Conservation (phyloP, 2,113 vertebrate species). For the Gnathonemus echidnorhynchus region DNA sequence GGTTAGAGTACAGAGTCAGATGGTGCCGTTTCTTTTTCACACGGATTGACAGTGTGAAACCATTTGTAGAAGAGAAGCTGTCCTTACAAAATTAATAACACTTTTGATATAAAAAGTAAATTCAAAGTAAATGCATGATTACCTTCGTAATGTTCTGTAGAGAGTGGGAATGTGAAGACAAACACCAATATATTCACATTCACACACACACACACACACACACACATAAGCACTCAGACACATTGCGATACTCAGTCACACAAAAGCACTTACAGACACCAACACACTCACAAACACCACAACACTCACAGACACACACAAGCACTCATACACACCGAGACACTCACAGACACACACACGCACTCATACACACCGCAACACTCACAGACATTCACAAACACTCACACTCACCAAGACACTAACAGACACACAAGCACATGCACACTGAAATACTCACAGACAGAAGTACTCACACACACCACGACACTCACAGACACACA, state of each 20-base stretch:
- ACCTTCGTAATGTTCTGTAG: constrained; percentile 24
- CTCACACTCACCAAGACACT: not conserved
- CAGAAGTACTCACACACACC: not conserved
- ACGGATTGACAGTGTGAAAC: constrained; percentile 21
- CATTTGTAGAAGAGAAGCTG: constrained; percentile 11
- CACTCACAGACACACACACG: not conserved
- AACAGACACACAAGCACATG: not conserved
- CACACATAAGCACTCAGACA: not conserved
- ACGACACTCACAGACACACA: constrained; percentile 2
- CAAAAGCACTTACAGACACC: constrained; percentile 3
- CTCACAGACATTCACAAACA: not conserved
- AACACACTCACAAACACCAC: constrained; percentile 10
- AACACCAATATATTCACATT: not conserved
- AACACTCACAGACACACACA: not conserved
- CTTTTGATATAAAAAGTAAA: not conserved
- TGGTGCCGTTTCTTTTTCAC: not conserved
- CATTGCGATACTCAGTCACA: not conserved
- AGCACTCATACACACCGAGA: not conserved
- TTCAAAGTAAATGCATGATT: constrained; percentile 25
- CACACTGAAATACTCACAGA: too few relatives aligned
- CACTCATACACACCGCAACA: not conserved
- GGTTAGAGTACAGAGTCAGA: not conserved
- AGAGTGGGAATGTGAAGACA: constrained; percentile 6
- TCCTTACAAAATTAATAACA: not conserved
- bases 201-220: not conserved